These are phyloP conservation scores for Anarrhichthys ocellatus DNA, from an alignment of 2,113 vertebrate genomes.

Conservation along the genomic window DNA sequence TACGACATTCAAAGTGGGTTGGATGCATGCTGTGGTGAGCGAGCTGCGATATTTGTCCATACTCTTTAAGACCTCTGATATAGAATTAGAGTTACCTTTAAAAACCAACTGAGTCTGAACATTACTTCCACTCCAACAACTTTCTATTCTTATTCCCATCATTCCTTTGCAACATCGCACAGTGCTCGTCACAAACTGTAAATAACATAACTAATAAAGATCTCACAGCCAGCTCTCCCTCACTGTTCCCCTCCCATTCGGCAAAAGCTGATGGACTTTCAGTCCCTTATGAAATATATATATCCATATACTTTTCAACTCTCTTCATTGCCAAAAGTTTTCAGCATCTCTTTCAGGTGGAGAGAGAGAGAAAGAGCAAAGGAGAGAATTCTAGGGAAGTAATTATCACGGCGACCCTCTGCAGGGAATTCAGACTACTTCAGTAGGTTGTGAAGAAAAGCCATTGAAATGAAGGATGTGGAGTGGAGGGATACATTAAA, in stretches of 20 bases:
- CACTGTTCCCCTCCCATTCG: background rate
- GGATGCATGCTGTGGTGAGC: background rate
- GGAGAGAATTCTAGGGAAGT: background rate
- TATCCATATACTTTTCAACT: background rate
- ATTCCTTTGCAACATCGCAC: constrained; percentile 14
- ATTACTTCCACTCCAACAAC: background rate
- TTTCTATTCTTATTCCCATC: background rate
- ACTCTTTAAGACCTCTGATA: background rate
- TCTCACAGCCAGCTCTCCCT: background rate
- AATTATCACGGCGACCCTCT: constrained; percentile 16
- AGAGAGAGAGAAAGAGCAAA: constrained; percentile 7
- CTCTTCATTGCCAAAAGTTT: background rate
- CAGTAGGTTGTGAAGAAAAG: constrained; percentile 21
- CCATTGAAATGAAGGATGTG: background rate
- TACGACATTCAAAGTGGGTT: background rate
- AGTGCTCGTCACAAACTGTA: constrained; percentile 2
- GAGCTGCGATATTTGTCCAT: background rate
- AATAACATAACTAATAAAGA: background rate
- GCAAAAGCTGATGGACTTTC: background rate
- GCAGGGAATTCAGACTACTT: constrained; percentile 12
- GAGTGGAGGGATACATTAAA: constrained; percentile 27
- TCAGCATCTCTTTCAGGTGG: background rate
- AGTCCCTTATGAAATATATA: constrained; percentile 26
- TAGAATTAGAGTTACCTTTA: background rate
- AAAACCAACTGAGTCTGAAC: background rate